Evolutionary conservation across 2,113 vertebrate genomes (phyloP).

Genomic region (Dicaeum eximium): DNA sequence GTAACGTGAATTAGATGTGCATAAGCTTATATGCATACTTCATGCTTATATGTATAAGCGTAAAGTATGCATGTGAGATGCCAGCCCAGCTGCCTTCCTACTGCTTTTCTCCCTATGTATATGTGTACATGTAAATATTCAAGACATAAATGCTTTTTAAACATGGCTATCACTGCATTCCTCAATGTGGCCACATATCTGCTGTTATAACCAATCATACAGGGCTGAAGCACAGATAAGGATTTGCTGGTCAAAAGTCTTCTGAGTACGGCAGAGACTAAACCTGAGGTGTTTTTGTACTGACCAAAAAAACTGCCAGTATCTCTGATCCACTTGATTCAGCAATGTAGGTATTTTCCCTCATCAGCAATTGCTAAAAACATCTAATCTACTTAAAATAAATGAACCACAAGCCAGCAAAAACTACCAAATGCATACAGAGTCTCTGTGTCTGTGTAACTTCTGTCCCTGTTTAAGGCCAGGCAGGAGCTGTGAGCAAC

Average conservation of each 20-base stretch:
- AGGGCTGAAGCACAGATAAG: neutral
- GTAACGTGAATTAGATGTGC: neutral
- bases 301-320: neutral
- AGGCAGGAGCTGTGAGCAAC: neutral
- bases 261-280: neutral
- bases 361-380: neutral
- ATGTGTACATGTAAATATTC: neutral
- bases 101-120: neutral
- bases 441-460: neutral
- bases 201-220: neutral
- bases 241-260: neutral
- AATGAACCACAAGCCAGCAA: neutral
- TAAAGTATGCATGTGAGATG: neutral
- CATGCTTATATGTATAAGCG: neutral
- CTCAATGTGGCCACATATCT: neutral
- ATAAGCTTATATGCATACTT: no score
- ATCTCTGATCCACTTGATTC: neutral
- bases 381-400: neutral
- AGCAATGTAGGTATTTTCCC: neutral
- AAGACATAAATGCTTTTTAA: neutral
- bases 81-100: neutral
- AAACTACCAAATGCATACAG: neutral
- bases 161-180: accelerated
- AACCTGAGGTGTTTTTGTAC: neutral
- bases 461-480: neutral